Evolutionary conservation across 1,140 invertebrate species (phyloP).

Genomic region (Calliopsis andreniformis): DNA sequence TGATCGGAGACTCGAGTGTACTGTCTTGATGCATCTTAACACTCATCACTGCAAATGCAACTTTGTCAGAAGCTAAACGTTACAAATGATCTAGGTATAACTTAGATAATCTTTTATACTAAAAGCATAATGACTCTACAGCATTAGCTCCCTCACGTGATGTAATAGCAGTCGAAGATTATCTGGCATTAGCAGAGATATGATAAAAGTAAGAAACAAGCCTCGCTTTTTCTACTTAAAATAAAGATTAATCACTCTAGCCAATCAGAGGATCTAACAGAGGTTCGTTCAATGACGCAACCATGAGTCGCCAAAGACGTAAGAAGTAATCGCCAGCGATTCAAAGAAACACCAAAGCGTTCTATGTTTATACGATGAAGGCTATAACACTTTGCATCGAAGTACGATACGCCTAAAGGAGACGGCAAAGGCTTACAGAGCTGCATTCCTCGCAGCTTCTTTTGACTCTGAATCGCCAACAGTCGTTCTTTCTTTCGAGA

Average conservation of each 20-base stretch:
- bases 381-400: background rate
- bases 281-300: background rate
- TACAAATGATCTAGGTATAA: no score
- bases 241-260: background rate
- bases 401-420: background rate
- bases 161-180: no score
- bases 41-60: no score
- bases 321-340: background rate
- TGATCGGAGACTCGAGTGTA: no score
- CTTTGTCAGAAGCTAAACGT: no score
- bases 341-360: background rate
- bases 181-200: background rate
- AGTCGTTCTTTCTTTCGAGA: slow-evolving; percentile 4
- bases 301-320: background rate
- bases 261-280: background rate
- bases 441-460: background rate
- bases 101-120: no score
- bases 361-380: background rate
- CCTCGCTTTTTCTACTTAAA: background rate
- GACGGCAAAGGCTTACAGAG: background rate
- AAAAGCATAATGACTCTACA: no score
- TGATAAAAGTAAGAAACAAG: background rate
- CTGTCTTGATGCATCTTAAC: no score
- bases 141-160: no score
- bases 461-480: background rate